Percentiles rank a stretch among this genome's conserved stretches.
Evolutionary conservation across 2,888 invertebrate genomes (phyloP).

Genomic region (Electrophaes corylata): DNA sequence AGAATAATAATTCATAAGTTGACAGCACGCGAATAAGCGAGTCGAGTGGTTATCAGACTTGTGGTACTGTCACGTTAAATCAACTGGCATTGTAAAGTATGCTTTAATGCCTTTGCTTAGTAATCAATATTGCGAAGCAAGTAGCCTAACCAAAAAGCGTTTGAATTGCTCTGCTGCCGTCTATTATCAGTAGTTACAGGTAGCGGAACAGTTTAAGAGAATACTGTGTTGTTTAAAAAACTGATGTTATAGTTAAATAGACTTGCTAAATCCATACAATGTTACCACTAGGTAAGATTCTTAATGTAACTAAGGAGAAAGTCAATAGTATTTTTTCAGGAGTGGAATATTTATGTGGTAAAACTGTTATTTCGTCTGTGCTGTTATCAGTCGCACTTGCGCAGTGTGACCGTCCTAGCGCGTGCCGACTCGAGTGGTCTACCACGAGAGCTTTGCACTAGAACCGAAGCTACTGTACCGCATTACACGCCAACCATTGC

Average conservation of each 20-base stretch:
- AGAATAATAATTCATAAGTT: constrained; percentile 77
- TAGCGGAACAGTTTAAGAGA: no score
- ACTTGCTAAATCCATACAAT: no score
- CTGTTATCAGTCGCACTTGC: constrained; percentile 76
- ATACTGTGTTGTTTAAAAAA: no score
- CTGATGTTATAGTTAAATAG: no score
- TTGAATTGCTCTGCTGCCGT: no score
- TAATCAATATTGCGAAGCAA: not conserved
- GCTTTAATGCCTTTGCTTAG: not conserved
- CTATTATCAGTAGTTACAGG: no score
- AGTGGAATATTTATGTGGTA: constrained; percentile 12
- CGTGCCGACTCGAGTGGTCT: constrained; percentile 63
- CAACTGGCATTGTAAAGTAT: not conserved
- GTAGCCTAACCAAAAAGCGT: no score
- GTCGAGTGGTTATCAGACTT: constrained; percentile 59
- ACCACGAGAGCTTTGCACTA: constrained; percentile 45
- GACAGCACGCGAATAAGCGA: constrained; percentile 78
- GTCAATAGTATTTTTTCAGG: not conserved
- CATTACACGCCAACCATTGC: constrained; percentile 57
- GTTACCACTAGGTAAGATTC: no score
- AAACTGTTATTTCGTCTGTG: constrained; percentile 29
- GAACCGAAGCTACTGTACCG: constrained; percentile 39
- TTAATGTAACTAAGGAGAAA: no score
- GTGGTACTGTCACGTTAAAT: constrained; percentile 1
- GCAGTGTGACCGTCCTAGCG: constrained; percentile 67